These are phyloP conservation scores for Cotesia congregata DNA, from an alignment of 2,888 invertebrate species.

Conservation along the genomic window DNA sequence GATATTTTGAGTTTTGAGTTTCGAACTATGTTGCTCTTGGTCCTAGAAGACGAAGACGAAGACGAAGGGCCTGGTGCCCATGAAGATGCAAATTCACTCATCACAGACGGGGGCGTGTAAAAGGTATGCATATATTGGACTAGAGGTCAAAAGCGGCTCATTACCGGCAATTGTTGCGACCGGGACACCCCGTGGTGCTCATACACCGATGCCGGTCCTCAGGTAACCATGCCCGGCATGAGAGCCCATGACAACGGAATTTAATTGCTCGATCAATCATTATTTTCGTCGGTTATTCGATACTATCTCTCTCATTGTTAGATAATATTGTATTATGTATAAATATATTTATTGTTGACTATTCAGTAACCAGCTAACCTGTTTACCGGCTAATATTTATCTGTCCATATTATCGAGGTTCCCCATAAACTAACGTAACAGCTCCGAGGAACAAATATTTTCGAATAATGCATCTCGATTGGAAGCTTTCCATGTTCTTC, in stretches of 20 bases:
- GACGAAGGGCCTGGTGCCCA: conserved; percentile 35
- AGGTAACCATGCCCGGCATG: conserved; percentile 49
- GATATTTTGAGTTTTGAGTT: too few species aligned
- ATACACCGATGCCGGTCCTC: conserved; percentile 39
- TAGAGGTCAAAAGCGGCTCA: conserved; percentile 63
- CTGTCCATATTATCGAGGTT: too few species aligned
- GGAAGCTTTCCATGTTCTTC: too few species aligned
- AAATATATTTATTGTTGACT: not conserved
- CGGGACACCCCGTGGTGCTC: conserved; percentile 62
- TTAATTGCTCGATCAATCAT: conserved; percentile 70
- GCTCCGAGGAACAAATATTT: too few species aligned
- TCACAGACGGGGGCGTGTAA: conserved; percentile 57
- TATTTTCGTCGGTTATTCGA: conserved; percentile 49
- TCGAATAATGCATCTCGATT: too few species aligned
- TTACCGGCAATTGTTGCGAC: conserved; percentile 68
- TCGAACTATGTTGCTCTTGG: too few species aligned
- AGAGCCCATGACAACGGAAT: conserved; percentile 64
- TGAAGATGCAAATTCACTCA: conserved; percentile 61
- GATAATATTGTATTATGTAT: conserved; percentile 6
- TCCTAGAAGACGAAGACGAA: too few species aligned
- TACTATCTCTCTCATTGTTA: conserved; percentile 11
- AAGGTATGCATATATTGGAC: conserved; percentile 51
- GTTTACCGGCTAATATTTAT: not conserved
- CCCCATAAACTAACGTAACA: too few species aligned
- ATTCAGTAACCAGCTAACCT: not conserved